Base-by-base conservation (phyloP, 2,888 invertebrate genomes). In the Andrena marginata region DNA sequence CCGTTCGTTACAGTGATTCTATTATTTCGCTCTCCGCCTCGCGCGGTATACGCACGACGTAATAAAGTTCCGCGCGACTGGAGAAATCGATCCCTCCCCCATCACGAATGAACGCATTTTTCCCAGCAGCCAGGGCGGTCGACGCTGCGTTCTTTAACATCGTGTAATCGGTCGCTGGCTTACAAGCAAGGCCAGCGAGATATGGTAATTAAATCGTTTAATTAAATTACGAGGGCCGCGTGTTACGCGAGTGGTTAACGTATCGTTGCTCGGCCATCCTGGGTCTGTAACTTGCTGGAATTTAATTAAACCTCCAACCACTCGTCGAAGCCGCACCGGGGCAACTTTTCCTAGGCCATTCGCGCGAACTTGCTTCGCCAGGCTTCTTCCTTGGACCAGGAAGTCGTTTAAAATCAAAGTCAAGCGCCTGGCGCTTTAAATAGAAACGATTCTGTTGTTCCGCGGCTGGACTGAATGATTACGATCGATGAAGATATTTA, bases 301-400 rank as follows among this genome's bases (percentile, higher is more conserved):
- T 78, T 83, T 84, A 67, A 63, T 83, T 78, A 78, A 63, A 64
- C 65, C 60, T 56, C 67, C 56, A 42, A 64, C 72, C 60, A 33
- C 23, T 23, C n/a, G 74, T 6, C 5, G 56, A 35, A 23, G 56
- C 23, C 10, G 23, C 56, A 13, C 8, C 7, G 8, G 8, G n/a
- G 56, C 13, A 56, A 8, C 10, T 56, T 56, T 20, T 56, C 23
- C 13, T 4, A 4, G 56, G 56, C 26, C 10, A 26, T 56, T 56
- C 56, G 26, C 23, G 56, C 4, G 51, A 51, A 51, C 10, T 56
- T 10, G 56, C 23, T 4, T 26, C 8, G 56, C 23, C 56, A 4
- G 20, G 23, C 10, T 56, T 56, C 23, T 23, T 56, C 23, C 10
- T 10, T 23, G 10, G 56, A 4, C 20, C 8, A 2, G 23, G 56